Evolutionary conservation across 2,888 invertebrate species (phyloP), one percentile per base, ranked within the genome.

Genomic region (Heteromyza rotundicornis): DNA sequence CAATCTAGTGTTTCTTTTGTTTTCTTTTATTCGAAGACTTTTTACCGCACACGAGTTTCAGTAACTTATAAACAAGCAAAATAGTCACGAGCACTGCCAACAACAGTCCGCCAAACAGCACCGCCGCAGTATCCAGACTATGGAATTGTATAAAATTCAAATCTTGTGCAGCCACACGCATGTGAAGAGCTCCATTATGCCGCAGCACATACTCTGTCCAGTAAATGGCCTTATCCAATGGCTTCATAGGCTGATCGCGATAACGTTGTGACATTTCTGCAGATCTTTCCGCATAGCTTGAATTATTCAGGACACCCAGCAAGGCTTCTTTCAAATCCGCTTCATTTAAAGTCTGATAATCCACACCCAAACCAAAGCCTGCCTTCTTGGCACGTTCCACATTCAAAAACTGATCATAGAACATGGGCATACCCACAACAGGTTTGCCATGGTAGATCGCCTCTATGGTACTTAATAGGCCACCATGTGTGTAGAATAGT

Each of bases 401-500:
- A 67, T 86, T 86, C 17, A 83, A 65, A 44, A 82, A 79, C 71
- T 86, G 86, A 71, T 87, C 86, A 8, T 79, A 84, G 55, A 77
- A 75, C 20, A 82, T 66, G 0, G 82, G 81, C n/a, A 84, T 68
- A 1, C 80, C 83, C 2, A 84, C 60, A 2, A 83, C 65, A 0
- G 84, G 83, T 8, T 82, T 80, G 7, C 76, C 84, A 62, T 80
- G 75, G 68, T 78, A 78, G n/a, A 81, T 73, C 0, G 84, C 77
- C 66, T 85, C 86, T 35, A 82, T 81, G 2, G 82, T 77, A 40
- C 85, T 83, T 49, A 85, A 76, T 36, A 85, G 77, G 1, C 86
- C 86, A 1, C 85, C 85, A 71, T 86, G 86, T 0, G 85, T 84
- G 58, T 86, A 82, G 64, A 86, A 85, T 0, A 84, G 74, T 36